Percentiles rank a stretch among this genome's conserved stretches.
Conservation (phyloP, 2,113 vertebrate species). For the Orcinus orca region DNA sequence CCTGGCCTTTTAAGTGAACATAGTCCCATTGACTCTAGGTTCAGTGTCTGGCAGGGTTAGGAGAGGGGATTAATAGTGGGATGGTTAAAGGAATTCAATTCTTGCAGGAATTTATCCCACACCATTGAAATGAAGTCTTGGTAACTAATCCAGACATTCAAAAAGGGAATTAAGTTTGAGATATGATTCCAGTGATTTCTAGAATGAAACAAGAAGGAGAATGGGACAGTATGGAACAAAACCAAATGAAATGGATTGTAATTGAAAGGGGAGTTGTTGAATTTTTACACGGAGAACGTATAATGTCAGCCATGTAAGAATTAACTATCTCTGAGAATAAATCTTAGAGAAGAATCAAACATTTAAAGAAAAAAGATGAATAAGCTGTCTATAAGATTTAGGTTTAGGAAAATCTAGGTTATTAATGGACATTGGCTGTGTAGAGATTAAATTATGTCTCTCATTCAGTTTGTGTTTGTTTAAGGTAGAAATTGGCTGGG, state of each 20-base stretch:
- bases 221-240: not conserved
- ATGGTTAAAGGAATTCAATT: not conserved
- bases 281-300: not conserved
- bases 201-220: not conserved
- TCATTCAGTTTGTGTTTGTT: constrained; percentile 29
- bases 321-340: constrained; percentile 17
- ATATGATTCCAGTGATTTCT: not conserved
- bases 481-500: constrained; percentile 12
- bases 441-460: constrained; percentile 22
- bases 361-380: not conserved
- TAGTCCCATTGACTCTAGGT: not conserved
- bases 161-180: not conserved
- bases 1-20: not conserved
- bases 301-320: not conserved
- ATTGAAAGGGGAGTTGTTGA: not conserved
- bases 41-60: not conserved
- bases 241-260: not conserved
- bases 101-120: not conserved
- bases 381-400: not conserved
- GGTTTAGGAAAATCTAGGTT: not conserved
- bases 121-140: not conserved
- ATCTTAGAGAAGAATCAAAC: not conserved
- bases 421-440: not conserved
- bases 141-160: not conserved
- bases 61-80: not conserved